A percentile compares a stretch with the other conserved stretches of the same genome.
These are phyloP conservation scores for Cataglyphis rosenhaueri DNA, from an alignment of 2,888 invertebrate species.

Conservation along the genomic window DNA sequence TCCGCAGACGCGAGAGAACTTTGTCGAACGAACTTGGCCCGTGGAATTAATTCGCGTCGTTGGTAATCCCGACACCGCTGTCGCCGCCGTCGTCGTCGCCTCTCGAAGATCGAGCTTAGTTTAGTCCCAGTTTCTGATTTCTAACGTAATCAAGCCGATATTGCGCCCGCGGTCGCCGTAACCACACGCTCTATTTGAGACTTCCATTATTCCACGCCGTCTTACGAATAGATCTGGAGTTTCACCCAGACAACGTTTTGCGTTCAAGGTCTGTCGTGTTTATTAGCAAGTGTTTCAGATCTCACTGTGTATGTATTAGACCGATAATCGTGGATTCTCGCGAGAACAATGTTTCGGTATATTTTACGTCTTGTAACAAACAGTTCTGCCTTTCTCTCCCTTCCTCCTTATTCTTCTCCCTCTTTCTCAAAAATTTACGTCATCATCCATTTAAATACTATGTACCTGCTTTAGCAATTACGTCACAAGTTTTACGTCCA, in stretches of 20 bases:
- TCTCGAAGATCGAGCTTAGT: conserved; percentile 53
- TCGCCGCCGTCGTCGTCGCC: background rate
- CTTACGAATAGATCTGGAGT: conserved; percentile 26
- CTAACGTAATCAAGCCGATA: conserved; percentile 61
- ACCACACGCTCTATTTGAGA: conserved; percentile 21
- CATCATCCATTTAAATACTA: background rate
- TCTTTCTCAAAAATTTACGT: background rate
- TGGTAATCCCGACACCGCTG: conserved; percentile 29
- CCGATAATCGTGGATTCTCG: conserved; percentile 3
- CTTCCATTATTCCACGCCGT: conserved; percentile 47
- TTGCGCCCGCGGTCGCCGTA: conserved; percentile 26
- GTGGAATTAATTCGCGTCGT: conserved; percentile 46
- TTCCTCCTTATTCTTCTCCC: background rate
- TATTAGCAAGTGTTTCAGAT: conserved; percentile 1
- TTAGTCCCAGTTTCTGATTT: conserved; percentile 58
- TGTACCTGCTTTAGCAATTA: conserved; percentile 2
- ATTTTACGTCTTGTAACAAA: background rate
- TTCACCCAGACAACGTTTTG: conserved; percentile 37
- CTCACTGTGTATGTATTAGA: background rate
- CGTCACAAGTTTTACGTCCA: background rate
- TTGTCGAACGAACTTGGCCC: conserved; percentile 13
- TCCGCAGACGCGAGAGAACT: conserved; percentile 38
- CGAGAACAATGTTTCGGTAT: background rate
- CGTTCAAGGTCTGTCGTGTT: conserved; percentile 34
- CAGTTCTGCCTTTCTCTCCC: background rate